Conservation (phyloP, 2,888 invertebrate genomes). For the Thera britannica region DNA sequence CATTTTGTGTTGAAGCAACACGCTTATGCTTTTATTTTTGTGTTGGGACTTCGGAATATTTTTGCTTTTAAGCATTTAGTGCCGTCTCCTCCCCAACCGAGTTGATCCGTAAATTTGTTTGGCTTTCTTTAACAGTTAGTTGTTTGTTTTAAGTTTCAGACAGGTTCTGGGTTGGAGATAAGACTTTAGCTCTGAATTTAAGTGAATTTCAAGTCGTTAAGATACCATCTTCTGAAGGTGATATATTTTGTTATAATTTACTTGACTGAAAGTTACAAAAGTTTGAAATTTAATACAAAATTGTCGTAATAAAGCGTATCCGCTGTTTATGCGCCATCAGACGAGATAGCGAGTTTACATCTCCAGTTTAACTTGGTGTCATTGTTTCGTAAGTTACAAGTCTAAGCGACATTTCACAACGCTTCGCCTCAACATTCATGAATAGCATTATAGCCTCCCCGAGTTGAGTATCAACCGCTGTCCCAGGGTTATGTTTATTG, state of each 20-base stretch:
- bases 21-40: slow-evolving; percentile 73
- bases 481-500: slow-evolving; percentile 67
- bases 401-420: slow-evolving; percentile 78
- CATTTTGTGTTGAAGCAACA: slow-evolving; percentile 70
- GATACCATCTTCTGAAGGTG: slow-evolving; percentile 56
- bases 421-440: slow-evolving; percentile 78
- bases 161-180: slow-evolving; percentile 60
- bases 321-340: slow-evolving; percentile 77
- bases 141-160: slow-evolving; percentile 68
- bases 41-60: slow-evolving; percentile 46
- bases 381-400: slow-evolving; percentile 82
- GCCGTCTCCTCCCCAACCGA: slow-evolving; percentile 34
- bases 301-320: slow-evolving; percentile 69
- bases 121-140: slow-evolving; percentile 59
- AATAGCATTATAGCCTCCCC: slow-evolving; percentile 78
- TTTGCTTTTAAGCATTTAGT: slow-evolving; percentile 46
- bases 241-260: slow-evolving; percentile 56
- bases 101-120: slow-evolving; percentile 44
- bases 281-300: slow-evolving; percentile 61
- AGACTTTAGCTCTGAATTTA: slow-evolving; percentile 64
- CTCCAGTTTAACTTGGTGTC: slow-evolving; percentile 79
- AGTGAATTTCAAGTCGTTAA: slow-evolving; percentile 63
- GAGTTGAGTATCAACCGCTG: slow-evolving; percentile 75
- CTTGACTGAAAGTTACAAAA: slow-evolving; percentile 55
- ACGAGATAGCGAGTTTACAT: slow-evolving; percentile 77